Evolutionary conservation across 1,140 invertebrate genomes (phyloP), one percentile per base, ranked within the genome.

Genomic region (Drosophila ambigua): DNA sequence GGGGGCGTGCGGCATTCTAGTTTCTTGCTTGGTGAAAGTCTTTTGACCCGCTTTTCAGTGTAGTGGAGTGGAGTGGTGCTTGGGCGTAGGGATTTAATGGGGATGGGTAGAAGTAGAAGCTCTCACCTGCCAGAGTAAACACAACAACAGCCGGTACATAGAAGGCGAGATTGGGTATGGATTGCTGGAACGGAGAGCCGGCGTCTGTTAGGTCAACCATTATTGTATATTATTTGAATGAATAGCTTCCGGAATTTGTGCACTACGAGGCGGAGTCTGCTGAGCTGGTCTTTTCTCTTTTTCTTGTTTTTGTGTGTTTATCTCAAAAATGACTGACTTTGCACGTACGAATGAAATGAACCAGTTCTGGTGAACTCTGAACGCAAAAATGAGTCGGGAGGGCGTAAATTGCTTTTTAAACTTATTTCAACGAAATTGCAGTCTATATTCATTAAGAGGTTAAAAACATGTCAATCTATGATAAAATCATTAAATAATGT

Each of bases 141-240:
- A 96, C 94, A 64, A 97, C 93, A 66, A 96, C 94, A 46, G 95
- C 96, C 68, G 96, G 95, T 65, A 96, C 79, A 74, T 96, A 94
- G 84, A 97, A 97, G 62, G 96, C 95, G 31, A 94, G 92, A 92
- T 97, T 96, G 53, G 95, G 96, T 92, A 97, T 97, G 66, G 95
- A 95, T 91, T 96, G 95, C 91, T 96, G 95, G 76, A 96, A 94
- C 1, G 95, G 95, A 71, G 90, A 92, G 35, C 84, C 76, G 81
- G 82, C 76, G 57, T 87, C 90, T 31, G 90, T 91, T 76, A 92
- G 76, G 92, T 95, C 94, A 48, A 95, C 94, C 95, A 95, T 28
- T 95, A 60, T 78, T 92, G 69, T 11, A 46, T 28, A 16, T 26
- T 16, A 8, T 45, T 43, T 26, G 24, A 49, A 28, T 8, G 63